Base-by-base conservation (phyloP, 1,140 invertebrate species). In the Drosophila arizonae region DNA sequence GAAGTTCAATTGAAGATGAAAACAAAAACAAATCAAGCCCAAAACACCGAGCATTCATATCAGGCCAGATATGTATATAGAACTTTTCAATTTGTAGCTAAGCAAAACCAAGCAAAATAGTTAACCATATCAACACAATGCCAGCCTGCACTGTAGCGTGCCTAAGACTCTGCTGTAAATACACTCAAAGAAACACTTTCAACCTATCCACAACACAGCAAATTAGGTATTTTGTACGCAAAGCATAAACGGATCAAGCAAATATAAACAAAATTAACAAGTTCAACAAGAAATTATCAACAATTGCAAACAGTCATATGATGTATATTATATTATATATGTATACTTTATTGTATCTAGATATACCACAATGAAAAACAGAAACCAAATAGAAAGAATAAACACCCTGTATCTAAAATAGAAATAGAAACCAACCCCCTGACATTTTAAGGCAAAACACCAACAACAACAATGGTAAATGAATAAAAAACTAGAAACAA, bases 211-310 rank as follows among this genome's bases (percentile, higher is more conserved):
- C 36, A 65, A 43, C 60, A 70, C 43, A 69, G 66, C 41, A 51
- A 55, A 73, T 64, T 60, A 73, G 73, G 36, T 68, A 72, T 81
- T 81, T 81, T 81, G 68, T 81, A 81, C 77, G 62, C 57, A 61
- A 60, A 43, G 45, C 4, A 46, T 60, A 36, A 72, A 36, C 3
- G 45, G 9, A 66, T 66, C 13, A 55, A 63, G 24, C 4, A 60
- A 30, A 67, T 39, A 36, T 33, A 45, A 68, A 17, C n/a, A 46
- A 21, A 46, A 8, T 9, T 8, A 46, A 46, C 8, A 33, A 41
- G 54, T 33, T 50, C 10, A 51, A n/a, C 41, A 54, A 52, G 11
- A 41, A 61, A 41, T 56, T 15, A 41, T n/a, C 41, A 64, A 52
- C 15, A 41, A 28, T 36, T 46, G 36, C 15, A 52, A 26, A 61